Evolutionary conservation across 92 coral and sea anemone species (phyloP).

Genomic region (Parazoanthus darwini): DNA sequence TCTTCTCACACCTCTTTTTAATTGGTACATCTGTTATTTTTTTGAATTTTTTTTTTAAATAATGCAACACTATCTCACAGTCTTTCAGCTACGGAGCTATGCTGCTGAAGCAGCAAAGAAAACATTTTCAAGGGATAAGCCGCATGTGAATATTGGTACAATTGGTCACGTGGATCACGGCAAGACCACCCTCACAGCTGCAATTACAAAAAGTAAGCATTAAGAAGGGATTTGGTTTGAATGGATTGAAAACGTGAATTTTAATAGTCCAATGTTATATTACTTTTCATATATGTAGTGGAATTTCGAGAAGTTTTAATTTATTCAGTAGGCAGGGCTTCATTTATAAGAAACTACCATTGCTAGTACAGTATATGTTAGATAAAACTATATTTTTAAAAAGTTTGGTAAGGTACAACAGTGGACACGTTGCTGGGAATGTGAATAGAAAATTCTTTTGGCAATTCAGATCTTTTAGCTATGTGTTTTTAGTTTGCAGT

Average conservation of each 20-base stretch:
- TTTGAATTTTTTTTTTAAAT: not conserved
- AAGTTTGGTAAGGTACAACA: too few relatives aligned
- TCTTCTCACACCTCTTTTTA: not conserved
- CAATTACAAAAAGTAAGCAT: conserved; percentile 88
- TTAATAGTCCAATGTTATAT: too few relatives aligned
- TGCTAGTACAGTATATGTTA: too few relatives aligned
- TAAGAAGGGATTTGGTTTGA: not conserved
- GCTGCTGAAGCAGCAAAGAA: conserved; percentile 90
- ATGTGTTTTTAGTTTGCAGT: too few relatives aligned
- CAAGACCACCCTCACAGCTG: conserved; percentile 97
- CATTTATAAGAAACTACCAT: too few relatives aligned
- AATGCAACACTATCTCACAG: conserved; percentile 10
- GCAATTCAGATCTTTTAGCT: too few relatives aligned
- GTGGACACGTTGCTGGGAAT: too few relatives aligned
- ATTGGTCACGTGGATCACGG: conserved; percentile 99
- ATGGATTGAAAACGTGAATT: not conserved
- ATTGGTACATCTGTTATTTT: not conserved
- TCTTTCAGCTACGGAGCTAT: conserved; percentile 63
- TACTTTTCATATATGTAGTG: too few relatives aligned
- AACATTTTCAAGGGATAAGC: conserved; percentile 86
- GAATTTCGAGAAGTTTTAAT: too few relatives aligned
- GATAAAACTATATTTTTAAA: too few relatives aligned
- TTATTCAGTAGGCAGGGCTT: too few relatives aligned
- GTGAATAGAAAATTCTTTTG: too few relatives aligned
- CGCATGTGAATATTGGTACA: conserved; percentile 98